These are phyloP conservation scores for Ochropleura plecta DNA, from an alignment of 2,888 invertebrate genomes.

Conservation along the genomic window DNA sequence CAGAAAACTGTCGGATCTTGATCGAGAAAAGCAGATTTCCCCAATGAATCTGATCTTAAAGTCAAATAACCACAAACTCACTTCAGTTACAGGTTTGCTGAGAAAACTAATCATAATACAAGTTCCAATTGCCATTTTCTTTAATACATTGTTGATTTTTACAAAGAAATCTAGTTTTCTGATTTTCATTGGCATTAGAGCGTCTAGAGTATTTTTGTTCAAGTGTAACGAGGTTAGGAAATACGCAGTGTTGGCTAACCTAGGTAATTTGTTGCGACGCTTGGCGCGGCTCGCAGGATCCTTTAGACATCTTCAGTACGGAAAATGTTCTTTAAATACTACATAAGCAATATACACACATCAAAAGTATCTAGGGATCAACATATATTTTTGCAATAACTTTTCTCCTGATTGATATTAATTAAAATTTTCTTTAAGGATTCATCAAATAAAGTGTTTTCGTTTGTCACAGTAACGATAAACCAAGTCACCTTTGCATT, in stretches of 20 bases:
- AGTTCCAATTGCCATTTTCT: neutral
- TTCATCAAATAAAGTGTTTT: too few species aligned
- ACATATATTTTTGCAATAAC: too few species aligned
- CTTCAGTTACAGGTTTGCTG: neutral
- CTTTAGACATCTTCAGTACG: neutral
- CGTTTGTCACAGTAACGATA: too few species aligned
- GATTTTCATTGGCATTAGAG: constrained; percentile 4
- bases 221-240: constrained; percentile 23
- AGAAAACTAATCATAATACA: constrained; percentile 7
- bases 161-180: constrained; percentile 4
- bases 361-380: too few species aligned
- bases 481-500: too few species aligned
- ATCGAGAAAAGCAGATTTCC: neutral
- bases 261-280: constrained; percentile 27
- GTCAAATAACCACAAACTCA: too few species aligned
- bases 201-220: neutral
- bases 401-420: too few species aligned
- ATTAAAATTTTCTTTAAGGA: too few species aligned
- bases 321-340: neutral
- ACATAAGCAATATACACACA: neutral
- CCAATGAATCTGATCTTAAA: neutral
- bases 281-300: neutral
- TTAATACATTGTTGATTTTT: constrained; percentile 1
- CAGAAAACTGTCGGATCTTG: neutral
- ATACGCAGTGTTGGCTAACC: constrained; percentile 4